These are phyloP conservation scores for Okapia johnstoni DNA, from an alignment of 2,113 vertebrate species.

Conservation along the genomic window DNA sequence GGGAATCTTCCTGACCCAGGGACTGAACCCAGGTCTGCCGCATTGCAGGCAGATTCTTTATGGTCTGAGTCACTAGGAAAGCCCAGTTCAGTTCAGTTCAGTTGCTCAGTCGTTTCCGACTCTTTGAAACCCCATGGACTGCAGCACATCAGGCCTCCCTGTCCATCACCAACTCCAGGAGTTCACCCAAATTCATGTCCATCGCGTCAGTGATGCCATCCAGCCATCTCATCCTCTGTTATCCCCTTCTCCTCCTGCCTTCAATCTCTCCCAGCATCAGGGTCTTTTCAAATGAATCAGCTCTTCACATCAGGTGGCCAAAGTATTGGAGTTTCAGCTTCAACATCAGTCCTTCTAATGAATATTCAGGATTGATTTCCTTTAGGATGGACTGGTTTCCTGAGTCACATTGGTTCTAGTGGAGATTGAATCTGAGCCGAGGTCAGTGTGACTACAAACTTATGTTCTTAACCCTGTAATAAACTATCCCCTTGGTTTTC, in stretches of 20 bases:
- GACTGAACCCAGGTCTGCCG: background rate
- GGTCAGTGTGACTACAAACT: background rate
- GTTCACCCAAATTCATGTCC: background rate
- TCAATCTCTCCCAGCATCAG: background rate
- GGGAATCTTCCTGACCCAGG: background rate
- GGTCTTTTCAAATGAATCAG: background rate
- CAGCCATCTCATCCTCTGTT: background rate
- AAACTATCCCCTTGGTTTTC: background rate
- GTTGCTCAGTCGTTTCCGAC: rapidly evolving
- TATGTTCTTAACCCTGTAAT: background rate
- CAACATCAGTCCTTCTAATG: background rate
- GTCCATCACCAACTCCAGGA: background rate
- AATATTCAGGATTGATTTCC: background rate
- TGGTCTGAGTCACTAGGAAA: background rate
- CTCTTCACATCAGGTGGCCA: background rate
- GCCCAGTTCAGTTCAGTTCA: background rate
- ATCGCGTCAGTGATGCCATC: background rate
- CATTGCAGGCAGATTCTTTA: background rate
- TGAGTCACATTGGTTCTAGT: rapidly evolving
- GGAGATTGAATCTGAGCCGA: background rate
- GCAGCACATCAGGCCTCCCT: background rate
- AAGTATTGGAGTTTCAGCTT: background rate
- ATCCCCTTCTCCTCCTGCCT: background rate
- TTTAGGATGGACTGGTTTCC: background rate
- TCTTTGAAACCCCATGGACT: background rate